phyloP scores from a whole-genome alignment of 2,113 vertebrate genomes.

The Cnemophilus loriae region DNA sequence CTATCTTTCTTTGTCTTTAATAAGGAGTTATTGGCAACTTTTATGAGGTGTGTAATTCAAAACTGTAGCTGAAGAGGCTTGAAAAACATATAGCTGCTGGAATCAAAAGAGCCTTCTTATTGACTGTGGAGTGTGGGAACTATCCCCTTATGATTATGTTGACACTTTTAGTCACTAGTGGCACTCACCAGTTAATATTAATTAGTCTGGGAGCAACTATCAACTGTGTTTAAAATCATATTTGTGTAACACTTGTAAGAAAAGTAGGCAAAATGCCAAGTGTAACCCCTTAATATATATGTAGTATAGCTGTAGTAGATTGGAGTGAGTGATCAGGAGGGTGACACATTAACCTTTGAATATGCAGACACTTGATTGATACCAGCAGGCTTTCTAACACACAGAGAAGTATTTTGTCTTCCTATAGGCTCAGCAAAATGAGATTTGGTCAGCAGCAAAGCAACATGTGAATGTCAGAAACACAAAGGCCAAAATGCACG shows the following conservation, averaged over 20 bases:
- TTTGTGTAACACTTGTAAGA: constrained; percentile 34
- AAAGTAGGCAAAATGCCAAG: not conserved
- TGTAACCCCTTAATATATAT: not conserved
- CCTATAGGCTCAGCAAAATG: not conserved
- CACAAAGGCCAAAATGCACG: not conserved
- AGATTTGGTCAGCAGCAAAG: constrained; percentile 1
- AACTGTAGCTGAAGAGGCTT: constrained; percentile 17
- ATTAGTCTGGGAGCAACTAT: not conserved
- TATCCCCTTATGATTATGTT: not conserved
- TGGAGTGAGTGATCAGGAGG: not conserved
- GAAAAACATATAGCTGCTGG: constrained; percentile 26
- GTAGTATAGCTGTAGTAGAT: constrained; percentile 37
- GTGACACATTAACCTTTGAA: not conserved
- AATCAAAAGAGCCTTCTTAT: constrained; percentile 6
- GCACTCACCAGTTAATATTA: constrained; percentile 27
- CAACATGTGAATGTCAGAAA: not conserved
- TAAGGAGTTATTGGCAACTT: not conserved
- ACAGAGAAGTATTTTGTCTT: not conserved
- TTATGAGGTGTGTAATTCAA: constrained; percentile 1
- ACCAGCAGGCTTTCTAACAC: constrained; percentile 6
- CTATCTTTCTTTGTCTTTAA: constrained; percentile 30
- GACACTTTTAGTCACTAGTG: constrained; percentile 31
- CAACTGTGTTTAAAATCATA: not conserved
- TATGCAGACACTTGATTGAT: not conserved
- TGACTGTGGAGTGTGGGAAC: not conserved